Percentiles rank a stretch among this genome's conserved stretches.
Conservation (phyloP, 2,113 vertebrate genomes). For the Theropithecus gelada region DNA sequence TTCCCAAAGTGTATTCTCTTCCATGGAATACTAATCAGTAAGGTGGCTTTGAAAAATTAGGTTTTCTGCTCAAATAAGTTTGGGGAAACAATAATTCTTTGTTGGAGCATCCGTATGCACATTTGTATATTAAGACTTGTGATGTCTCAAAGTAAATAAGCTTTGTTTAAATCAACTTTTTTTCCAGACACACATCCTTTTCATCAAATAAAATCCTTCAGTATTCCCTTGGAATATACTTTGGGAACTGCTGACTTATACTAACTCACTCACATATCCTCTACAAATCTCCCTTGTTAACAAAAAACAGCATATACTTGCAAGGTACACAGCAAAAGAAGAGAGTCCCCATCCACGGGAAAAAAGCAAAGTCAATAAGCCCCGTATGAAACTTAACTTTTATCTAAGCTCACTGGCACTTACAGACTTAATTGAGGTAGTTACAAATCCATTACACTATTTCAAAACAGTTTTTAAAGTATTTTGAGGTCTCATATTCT, state of each 20-base stretch:
- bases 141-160: not conserved
- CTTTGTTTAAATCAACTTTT: conserved; percentile 19
- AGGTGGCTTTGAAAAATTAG: not conserved
- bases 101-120: not conserved
- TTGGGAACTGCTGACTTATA: not conserved
- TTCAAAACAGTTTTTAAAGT: not conserved
- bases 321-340: not conserved
- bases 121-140: not conserved
- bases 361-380: not conserved
- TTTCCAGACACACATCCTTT: not conserved
- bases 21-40: not conserved
- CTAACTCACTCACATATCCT: conserved; percentile 11
- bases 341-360: not conserved
- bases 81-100: not conserved
- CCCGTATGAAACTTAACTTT: not conserved
- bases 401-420: not conserved
- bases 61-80: not conserved
- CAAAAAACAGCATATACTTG: not conserved
- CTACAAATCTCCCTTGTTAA: not conserved
- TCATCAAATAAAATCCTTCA: conserved; percentile 42
- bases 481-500: not conserved
- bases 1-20: not conserved
- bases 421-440: not conserved
- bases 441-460: not conserved
- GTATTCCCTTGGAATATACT: not conserved